phyloP scores from a whole-genome alignment of 2,797 vertebrate genomes.

The Discoglossus pictus region DNA sequence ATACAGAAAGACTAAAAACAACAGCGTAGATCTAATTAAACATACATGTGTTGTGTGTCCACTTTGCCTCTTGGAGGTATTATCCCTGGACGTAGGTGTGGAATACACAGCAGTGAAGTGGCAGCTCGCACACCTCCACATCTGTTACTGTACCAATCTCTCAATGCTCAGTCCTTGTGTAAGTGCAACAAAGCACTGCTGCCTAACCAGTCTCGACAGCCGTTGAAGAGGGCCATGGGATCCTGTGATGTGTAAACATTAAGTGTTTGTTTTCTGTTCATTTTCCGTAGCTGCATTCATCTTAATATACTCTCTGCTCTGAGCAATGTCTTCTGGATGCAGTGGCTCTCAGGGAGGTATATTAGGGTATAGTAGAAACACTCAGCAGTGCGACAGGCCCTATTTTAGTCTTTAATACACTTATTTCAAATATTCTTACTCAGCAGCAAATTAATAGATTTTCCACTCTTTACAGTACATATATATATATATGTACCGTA shows the following conservation, averaged over 20 bases:
- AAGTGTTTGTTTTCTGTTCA: conserved; percentile 25
- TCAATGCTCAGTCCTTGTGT: neutral
- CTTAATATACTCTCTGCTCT: neutral
- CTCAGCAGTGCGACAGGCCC: neutral
- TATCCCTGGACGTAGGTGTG: neutral
- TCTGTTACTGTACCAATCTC: neutral
- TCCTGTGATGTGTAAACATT: conserved; percentile 18
- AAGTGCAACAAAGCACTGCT: neutral
- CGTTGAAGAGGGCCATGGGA: conserved; percentile 2
- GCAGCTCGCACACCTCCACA: neutral
- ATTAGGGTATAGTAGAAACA: neutral
- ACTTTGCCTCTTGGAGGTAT: neutral
- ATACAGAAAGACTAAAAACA: neutral
- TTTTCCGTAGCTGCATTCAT: conserved; percentile 8
- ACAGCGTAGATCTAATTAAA: neutral
- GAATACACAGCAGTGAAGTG: neutral
- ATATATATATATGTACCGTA: too few relatives aligned
- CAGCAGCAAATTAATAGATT: too few relatives aligned
- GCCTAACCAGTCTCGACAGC: conserved; percentile 31
- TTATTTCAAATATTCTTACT: too few relatives aligned
- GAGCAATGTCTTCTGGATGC: conserved; percentile 2
- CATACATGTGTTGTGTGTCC: neutral
- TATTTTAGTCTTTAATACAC: too few relatives aligned
- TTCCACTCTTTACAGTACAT: too few relatives aligned
- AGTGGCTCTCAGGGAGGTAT: conserved; percentile 6